phyloP scores from a whole-genome alignment of 2,888 invertebrate genomes.

The Drosophila demipolita region DNA sequence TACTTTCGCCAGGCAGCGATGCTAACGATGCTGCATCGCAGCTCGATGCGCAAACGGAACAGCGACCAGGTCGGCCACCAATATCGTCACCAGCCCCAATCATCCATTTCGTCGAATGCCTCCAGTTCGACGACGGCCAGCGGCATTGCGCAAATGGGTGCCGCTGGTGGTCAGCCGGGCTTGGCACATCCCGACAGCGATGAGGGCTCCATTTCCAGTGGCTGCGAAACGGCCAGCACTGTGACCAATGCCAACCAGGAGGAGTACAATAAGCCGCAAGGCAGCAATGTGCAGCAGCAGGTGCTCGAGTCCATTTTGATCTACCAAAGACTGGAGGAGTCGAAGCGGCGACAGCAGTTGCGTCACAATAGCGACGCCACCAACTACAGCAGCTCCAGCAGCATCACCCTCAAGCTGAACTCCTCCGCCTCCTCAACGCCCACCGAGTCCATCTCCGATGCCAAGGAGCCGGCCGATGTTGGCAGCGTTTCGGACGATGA shows the following conservation, averaged over 20 bases:
- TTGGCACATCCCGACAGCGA: slow-evolving; percentile 87
- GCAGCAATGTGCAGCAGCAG: slow-evolving; percentile 56
- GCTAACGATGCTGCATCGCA: slow-evolving; percentile 83
- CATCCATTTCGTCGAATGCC: slow-evolving; percentile 80
- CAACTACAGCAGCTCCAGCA: slow-evolving; percentile 82
- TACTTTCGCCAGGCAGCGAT: slow-evolving; percentile 84
- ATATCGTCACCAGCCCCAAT: slow-evolving; percentile 78
- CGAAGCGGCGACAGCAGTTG: slow-evolving; percentile 64
- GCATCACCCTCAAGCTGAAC: slow-evolving; percentile 79
- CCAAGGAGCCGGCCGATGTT: slow-evolving; percentile 32
- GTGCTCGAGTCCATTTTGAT: slow-evolving; percentile 71
- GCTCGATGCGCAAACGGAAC: slow-evolving; percentile 83
- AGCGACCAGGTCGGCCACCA: slow-evolving; percentile 77
- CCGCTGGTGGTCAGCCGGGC: slow-evolving; percentile 43
- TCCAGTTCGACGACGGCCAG: slow-evolving; percentile 72
- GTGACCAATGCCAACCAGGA: slow-evolving; percentile 86
- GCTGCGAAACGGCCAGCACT: slow-evolving; percentile 92
- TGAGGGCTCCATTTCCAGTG: slow-evolving; percentile 92
- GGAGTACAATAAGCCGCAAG: slow-evolving; percentile 80
- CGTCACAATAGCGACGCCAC: slow-evolving; percentile 79
- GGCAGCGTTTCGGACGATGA: slow-evolving; percentile 84
- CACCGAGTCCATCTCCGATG: slow-evolving; percentile 46
- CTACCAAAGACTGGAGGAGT: slow-evolving; percentile 74
- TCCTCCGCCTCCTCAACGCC: slow-evolving; percentile 66
- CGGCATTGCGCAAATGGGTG: slow-evolving; percentile 46